Percentiles rank a stretch among this genome's conserved stretches.
Evolutionary conservation across 2,888 invertebrate species (phyloP).

Genomic region (Nomada ruficornis): DNA sequence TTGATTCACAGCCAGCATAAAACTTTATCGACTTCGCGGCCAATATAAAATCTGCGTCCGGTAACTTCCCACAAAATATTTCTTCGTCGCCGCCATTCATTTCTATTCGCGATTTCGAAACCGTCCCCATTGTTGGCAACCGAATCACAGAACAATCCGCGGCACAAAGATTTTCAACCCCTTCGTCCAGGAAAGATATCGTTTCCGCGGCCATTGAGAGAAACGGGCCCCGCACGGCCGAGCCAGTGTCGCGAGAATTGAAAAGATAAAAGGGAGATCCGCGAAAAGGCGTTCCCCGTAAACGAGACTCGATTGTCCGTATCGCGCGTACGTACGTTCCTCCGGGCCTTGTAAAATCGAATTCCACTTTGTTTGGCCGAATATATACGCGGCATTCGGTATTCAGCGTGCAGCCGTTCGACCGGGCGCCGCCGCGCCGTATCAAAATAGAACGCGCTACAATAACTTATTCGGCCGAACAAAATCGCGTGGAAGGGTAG

Average conservation of each 20-base stretch:
- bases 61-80: too few species aligned
- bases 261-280: slow-evolving; percentile 57
- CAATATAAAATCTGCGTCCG: too few species aligned
- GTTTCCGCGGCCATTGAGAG: neutral
- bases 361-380: slow-evolving; percentile 81
- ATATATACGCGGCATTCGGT: slow-evolving; percentile 76
- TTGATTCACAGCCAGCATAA: too few species aligned
- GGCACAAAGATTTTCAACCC: neutral
- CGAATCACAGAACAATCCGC: neutral
- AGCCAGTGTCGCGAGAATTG: slow-evolving; percentile 31
- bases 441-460: slow-evolving; percentile 83
- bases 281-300: slow-evolving; percentile 64
- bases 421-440: slow-evolving; percentile 69
- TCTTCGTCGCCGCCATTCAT: neutral
- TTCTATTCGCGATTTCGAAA: slow-evolving; percentile 2
- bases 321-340: slow-evolving; percentile 63
- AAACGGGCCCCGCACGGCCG: neutral
- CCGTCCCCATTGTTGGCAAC: neutral
- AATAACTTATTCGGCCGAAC: slow-evolving; percentile 83
- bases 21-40: too few species aligned
- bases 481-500: slow-evolving; percentile 80
- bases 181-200: neutral
- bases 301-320: slow-evolving; percentile 75
- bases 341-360: slow-evolving; percentile 68
- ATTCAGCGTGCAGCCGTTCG: slow-evolving; percentile 75